Base-by-base conservation (phyloP, 2,888 invertebrate species). In the Limnephilus auricula region DNA sequence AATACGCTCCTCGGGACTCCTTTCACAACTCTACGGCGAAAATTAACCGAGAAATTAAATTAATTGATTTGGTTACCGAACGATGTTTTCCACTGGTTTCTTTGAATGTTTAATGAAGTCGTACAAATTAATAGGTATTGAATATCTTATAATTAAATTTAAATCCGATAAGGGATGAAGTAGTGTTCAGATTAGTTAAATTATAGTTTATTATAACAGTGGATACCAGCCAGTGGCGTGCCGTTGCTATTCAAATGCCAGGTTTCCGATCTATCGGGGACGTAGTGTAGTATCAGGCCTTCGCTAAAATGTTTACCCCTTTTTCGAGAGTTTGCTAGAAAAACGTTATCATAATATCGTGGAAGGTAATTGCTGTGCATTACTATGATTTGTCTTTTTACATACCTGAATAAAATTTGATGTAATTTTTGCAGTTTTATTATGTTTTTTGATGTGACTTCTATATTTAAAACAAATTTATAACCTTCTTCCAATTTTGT, bases 11-110 rank as follows among this genome's bases (percentile, higher is more conserved):
- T 32, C 32, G 45, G 65, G 86, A 86, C 86, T 65, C 30, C 15
- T 86, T 84, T 86, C 50, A 37, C 25, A 86, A 86, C 31, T 31
- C 65, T 86, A 32, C 18, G 30, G 31, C 25, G 86, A 86, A 86
- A 50, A 86, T 86, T 86, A 86, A 50, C 86, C 65, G 65, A 86
- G 13, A 86, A 86, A 65, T 86, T 65, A 86, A 84, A 86, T 86
- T 86, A 65, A 86, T 86, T 86, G 40, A 86, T 86, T 86, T 65
- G 40, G 40, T 86, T 65, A 50, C 31, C 45, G 65, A 32, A 50
- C 65, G 32, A 45, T 86, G 86, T 86, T 86, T 30, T 86, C n/a
- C 50, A 50, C 18, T 45, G 86, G 86, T 65, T 86, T 86, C 86
- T 50, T 32, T 31, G 50, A 86, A 45, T 37, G 34, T 86, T 86